Percentiles rank a stretch among this genome's conserved stretches.
Conservation (phyloP, 2,888 invertebrate species). For the Eupelmus urozonus region DNA sequence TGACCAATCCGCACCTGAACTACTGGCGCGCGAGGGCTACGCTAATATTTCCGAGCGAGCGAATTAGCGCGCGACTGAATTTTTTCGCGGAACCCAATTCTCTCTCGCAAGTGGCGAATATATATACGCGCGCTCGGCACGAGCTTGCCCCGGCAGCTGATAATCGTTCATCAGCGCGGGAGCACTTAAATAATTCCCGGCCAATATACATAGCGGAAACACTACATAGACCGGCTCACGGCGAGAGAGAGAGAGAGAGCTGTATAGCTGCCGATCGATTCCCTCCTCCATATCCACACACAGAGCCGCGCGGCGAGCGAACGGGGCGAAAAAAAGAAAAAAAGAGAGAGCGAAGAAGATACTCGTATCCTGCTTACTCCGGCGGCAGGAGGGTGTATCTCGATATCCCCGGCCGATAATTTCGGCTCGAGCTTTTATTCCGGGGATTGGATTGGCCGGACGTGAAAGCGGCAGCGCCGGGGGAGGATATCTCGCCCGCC, state of each 20-base stretch:
- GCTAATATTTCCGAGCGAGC: no score
- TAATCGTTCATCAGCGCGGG: constrained; percentile 16
- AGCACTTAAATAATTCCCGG: constrained; percentile 46
- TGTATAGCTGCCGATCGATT: constrained; percentile 38
- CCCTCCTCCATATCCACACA: neutral
- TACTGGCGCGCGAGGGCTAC: no score
- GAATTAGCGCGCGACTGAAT: no score
- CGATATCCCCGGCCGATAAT: constrained; percentile 65
- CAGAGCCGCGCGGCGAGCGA: neutral
- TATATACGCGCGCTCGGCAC: no score
- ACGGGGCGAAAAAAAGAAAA: neutral
- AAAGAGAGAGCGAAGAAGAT: constrained; percentile 2
- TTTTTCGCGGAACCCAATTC: no score
- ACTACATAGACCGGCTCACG: constrained; percentile 7
- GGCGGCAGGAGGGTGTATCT: no score
- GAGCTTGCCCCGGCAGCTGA: no score
- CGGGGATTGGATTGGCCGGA: constrained; percentile 67
- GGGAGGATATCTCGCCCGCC: neutral
- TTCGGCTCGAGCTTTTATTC: constrained; percentile 69
- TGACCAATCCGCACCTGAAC: no score
- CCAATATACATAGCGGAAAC: constrained; percentile 23
- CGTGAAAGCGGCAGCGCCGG: constrained; percentile 57
- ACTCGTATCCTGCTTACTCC: constrained; percentile 61
- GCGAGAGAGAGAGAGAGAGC: neutral
- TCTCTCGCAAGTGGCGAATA: no score